Evolutionary conservation across 2,113 vertebrate species (phyloP).

Genomic region (Dipodomys merriami): DNA sequence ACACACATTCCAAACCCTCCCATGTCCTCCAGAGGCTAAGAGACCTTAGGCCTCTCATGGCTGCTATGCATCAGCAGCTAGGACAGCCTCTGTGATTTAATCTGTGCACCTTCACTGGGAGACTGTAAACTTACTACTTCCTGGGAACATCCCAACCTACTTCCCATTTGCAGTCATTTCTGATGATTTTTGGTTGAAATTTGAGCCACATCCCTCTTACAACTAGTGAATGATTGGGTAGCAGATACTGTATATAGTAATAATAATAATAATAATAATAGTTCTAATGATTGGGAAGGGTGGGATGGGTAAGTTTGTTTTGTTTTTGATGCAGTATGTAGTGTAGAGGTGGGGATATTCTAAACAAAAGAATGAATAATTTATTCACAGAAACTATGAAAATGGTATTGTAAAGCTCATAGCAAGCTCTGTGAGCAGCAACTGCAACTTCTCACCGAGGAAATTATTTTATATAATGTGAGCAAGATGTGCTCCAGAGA

Average conservation of each 20-base stretch:
- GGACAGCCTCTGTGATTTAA: neutral
- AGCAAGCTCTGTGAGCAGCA: conserved; percentile 40
- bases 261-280: conserved; percentile 45
- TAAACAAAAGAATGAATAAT: conserved; percentile 58
- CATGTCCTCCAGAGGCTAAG: neutral
- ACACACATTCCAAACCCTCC: neutral
- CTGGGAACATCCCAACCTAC: neutral
- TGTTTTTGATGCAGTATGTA: conserved; percentile 55
- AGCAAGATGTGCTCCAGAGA: neutral
- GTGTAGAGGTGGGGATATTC: conserved; percentile 44
- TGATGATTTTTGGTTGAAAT: conserved; percentile 20
- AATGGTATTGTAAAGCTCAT: conserved; percentile 54
- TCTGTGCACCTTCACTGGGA: neutral
- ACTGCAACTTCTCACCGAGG: conserved; percentile 27
- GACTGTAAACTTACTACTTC: neutral
- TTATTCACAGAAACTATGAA: conserved; percentile 70
- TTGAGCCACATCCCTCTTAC: conserved; percentile 47
- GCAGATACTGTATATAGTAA: conserved; percentile 64
- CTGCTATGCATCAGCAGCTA: conserved; percentile 22
- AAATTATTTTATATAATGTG: conserved; percentile 38
- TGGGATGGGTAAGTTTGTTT: conserved; percentile 36
- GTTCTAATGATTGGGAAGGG: conserved; percentile 64
- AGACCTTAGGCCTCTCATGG: neutral
- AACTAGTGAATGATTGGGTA: conserved; percentile 48
- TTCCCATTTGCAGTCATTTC: conserved; percentile 35